Evolutionary conservation across 1,140 invertebrate species (phyloP), one percentile per base, ranked within the genome.

Genomic region (Conus betulinus): DNA sequence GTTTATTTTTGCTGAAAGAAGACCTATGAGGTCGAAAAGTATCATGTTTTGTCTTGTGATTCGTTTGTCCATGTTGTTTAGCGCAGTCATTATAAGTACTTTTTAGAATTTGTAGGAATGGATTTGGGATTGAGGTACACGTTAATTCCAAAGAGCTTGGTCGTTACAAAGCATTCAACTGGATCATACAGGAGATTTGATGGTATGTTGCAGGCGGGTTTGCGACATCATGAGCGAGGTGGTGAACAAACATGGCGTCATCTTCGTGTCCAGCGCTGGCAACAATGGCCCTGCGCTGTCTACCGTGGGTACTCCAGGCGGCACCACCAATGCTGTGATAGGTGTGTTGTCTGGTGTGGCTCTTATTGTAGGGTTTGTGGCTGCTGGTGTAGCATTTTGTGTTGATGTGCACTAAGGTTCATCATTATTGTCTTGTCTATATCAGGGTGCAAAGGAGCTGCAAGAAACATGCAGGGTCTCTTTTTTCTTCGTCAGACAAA

Each of bases 281-380:
- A 99, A 99, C 96, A 97, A 98, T 95, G 99, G 99, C 1, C 98
- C 98, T 15, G 98, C 98, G 79, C 96, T 99, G 5, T 97, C 97
- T 91, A 99, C 99, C 4, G 97, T 99, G 88, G 98, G 98, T 17
- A 97, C 98, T 7, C 99, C 99, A 20, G 98, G 99, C 5, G 98
- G 98, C 94, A 98, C 98, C 82, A 97, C 97, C 82, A 97, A 97
- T 85, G 97, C 97, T 86, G 96, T 98, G 79, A 98, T 99, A 91
- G 98, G 97, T 97, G 92, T 86, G 84, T 20, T 23, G 20, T n/a
- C 27, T 84, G 7, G 13, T 67, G 60, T 23, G 39, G 39, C 39
- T 39, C 10, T 8, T 4, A 15, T 10, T 27, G 15, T 74, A 74
- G 20, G 25, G 25, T 5, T 8, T 74, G 20, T 74, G 71, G 5